Evolutionary conservation across 2,888 invertebrate genomes (phyloP).

Genomic region (Noctua pronuba): DNA sequence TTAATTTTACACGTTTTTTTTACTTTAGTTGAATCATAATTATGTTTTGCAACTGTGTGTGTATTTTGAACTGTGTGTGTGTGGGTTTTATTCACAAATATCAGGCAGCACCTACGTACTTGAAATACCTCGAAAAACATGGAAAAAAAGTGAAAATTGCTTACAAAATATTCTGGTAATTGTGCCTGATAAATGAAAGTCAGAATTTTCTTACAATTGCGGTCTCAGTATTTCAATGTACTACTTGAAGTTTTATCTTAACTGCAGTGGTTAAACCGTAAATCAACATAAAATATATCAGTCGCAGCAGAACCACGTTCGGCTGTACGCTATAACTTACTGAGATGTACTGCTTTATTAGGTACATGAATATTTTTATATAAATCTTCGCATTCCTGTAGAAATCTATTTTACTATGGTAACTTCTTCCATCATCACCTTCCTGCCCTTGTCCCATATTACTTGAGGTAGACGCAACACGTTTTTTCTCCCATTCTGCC

Average conservation of each 20-base stretch:
- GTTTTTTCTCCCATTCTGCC: not conserved
- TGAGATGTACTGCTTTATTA: not conserved
- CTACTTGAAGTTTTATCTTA: conserved; percentile 9
- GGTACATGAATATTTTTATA: not conserved
- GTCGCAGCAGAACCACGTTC: not conserved
- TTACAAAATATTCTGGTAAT: not conserved
- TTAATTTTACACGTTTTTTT: not conserved
- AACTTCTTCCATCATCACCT: not conserved
- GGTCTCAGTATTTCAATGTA: not conserved
- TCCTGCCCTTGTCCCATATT: not conserved
- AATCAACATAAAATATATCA: conserved; percentile 50
- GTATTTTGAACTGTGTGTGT: not conserved
- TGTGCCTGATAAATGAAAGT: not conserved
- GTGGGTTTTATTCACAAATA: not conserved
- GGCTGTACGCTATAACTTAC: conserved; percentile 24
- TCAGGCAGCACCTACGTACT: not conserved
- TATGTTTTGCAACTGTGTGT: not conserved
- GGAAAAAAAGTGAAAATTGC: too few relatives aligned
- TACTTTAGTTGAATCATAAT: not conserved
- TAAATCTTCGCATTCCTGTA: not conserved
- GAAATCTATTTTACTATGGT: not conserved
- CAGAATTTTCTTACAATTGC: not conserved
- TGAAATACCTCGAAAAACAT: not conserved
- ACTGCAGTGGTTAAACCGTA: conserved; percentile 2
- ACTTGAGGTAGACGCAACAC: not conserved